Conservation (phyloP, 2,888 invertebrate genomes). For the Gymnoscelis rufifasciata region DNA sequence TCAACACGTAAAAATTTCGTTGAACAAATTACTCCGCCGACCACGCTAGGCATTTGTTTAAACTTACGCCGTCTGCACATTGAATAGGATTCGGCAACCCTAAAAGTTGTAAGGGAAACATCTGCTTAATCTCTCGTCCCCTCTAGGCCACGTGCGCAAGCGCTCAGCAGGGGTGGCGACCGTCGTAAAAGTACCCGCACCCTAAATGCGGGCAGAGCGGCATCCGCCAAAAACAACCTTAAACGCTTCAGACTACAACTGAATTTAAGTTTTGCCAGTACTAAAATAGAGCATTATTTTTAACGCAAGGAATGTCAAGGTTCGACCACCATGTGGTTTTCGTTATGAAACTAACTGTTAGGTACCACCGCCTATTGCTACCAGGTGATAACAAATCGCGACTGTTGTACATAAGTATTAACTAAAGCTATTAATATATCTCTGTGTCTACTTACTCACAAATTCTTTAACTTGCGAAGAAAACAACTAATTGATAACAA, state of each 20-base stretch:
- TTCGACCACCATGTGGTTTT: conserved; percentile 67
- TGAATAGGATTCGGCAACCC: conserved; percentile 44
- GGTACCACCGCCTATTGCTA: conserved; percentile 35
- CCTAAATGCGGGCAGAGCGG: conserved; percentile 62
- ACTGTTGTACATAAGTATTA: conserved; percentile 21
- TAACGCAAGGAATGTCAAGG: conserved; percentile 76
- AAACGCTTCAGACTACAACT: conserved; percentile 39
- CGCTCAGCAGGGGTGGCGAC: conserved; percentile 68
- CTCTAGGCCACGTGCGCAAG: conserved; percentile 63
- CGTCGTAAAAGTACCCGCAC: conserved; percentile 61
- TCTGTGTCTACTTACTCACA: too few species aligned
- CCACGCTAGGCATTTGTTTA: neutral
- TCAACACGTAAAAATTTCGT: neutral
- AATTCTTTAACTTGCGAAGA: too few species aligned
- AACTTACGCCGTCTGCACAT: conserved; percentile 21
- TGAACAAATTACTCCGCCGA: too few species aligned
- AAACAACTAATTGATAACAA: too few species aligned
- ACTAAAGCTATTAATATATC: too few species aligned
- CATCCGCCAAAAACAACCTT: conserved; percentile 40
- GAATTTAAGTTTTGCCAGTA: conserved; percentile 39
- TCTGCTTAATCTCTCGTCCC: conserved; percentile 59
- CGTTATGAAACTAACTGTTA: conserved; percentile 52
- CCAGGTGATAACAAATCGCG: conserved; percentile 57
- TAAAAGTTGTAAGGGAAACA: conserved; percentile 49
- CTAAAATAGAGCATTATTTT: conserved; percentile 75